A percentile compares a stretch with the other conserved stretches of the same genome.
Evolutionary conservation across 2,888 invertebrate species (phyloP).

Genomic region (Mythimna pallens): DNA sequence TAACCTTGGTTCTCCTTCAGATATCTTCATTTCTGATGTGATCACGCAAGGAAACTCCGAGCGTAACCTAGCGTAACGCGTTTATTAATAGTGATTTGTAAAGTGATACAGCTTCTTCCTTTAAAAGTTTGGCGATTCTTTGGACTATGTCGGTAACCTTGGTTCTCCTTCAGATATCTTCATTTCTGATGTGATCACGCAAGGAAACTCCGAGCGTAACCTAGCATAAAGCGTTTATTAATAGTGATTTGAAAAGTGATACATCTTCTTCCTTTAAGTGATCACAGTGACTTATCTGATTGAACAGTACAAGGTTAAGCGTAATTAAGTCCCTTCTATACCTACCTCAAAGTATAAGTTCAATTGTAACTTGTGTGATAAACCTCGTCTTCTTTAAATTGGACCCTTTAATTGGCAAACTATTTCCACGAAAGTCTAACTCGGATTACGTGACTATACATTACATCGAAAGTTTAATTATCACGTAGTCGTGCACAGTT

Average conservation of each 20-base stretch:
- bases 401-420: conserved; percentile 29
- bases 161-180: no score
- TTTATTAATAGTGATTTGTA: no score
- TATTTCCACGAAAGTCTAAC: conserved; percentile 26
- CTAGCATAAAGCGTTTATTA: no score
- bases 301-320: background rate
- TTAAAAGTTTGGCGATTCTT: no score
- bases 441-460: conserved; percentile 48
- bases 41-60: no score
- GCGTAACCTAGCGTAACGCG: no score
- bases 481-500: conserved; percentile 45
- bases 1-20: no score
- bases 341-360: background rate
- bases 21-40: no score
- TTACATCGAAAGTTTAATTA: conserved; percentile 61
- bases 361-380: conserved; percentile 11
- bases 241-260: background rate
- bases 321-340: background rate
- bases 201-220: no score
- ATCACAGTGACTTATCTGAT: background rate
- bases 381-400: conserved; percentile 20
- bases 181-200: no score
- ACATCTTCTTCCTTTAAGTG: background rate
- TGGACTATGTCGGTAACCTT: no score
- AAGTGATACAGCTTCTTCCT: no score